Evolutionary conservation across 2,797 vertebrate genomes (phyloP).

Genomic region (Coregonus suidteri): DNA sequence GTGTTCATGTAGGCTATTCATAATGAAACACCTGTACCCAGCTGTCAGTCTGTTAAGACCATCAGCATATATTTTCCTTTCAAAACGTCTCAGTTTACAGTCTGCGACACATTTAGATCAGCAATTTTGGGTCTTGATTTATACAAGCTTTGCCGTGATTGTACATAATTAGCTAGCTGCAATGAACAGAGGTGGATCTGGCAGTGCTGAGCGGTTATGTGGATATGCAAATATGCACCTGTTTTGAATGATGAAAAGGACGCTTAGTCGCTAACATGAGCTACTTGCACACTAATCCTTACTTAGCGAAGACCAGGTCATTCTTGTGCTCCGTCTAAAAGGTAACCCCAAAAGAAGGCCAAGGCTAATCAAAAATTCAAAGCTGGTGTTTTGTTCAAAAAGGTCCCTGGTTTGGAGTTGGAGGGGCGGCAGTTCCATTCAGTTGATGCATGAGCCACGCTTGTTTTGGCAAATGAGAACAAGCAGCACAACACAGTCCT

Average conservation of each 20-base stretch:
- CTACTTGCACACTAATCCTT: background rate
- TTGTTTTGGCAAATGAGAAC: background rate
- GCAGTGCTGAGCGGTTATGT: slow-evolving; percentile 29
- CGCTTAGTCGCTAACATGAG: background rate
- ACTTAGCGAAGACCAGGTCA: slow-evolving; percentile 10
- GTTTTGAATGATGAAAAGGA: slow-evolving; percentile 33
- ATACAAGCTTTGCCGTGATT: slow-evolving; percentile 46
- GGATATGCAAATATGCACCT: slow-evolving; percentile 59
- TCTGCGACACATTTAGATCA: slow-evolving; percentile 28
- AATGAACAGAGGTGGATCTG: slow-evolving; percentile 32
- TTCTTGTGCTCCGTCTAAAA: slow-evolving; percentile 13
- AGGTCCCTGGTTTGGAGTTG: slow-evolving; percentile 17
- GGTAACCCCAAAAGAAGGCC: background rate
- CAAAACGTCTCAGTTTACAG: slow-evolving; percentile 22
- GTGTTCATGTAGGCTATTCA: slow-evolving; percentile 22
- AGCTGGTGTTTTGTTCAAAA: slow-evolving; percentile 33
- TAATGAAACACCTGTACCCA: slow-evolving; percentile 46
- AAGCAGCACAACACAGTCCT: background rate
- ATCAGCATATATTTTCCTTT: slow-evolving; percentile 19
- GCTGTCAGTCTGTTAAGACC: slow-evolving; percentile 25
- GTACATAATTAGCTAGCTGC: slow-evolving; percentile 52
- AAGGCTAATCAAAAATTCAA: slow-evolving; percentile 31
- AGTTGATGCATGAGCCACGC: slow-evolving; percentile 29
- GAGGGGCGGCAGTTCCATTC: slow-evolving; percentile 32
- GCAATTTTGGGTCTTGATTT: slow-evolving; percentile 32